Percentiles rank a stretch among this genome's conserved stretches.
phyloP scores from a whole-genome alignment of 2,888 invertebrate species.

The Noctua fimbriata region DNA sequence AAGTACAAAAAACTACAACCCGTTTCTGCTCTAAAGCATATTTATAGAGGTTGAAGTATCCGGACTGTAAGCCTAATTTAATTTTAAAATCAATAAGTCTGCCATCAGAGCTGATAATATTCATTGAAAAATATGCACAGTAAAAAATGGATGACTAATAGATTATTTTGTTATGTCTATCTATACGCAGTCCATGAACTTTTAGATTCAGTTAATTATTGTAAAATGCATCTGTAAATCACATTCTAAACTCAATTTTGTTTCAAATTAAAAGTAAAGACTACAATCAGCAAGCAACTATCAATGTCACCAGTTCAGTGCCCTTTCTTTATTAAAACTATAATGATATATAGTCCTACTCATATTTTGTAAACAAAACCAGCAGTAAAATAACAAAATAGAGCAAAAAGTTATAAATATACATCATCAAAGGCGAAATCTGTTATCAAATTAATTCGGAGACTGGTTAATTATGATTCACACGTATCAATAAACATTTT shows the following conservation, averaged over 20 bases:
- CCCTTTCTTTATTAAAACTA: conserved; percentile 15
- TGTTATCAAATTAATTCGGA: conserved; percentile 54
- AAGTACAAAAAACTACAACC: neutral
- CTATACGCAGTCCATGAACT: conserved; percentile 18
- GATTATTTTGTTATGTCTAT: conserved; percentile 8
- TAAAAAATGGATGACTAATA: conserved; percentile 7
- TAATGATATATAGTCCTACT: conserved; percentile 11
- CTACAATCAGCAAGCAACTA: conserved; percentile 14
- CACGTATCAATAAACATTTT: conserved; percentile 64
- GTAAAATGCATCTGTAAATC: neutral
- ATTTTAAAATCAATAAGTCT: neutral
- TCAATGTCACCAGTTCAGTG: conserved; percentile 59
- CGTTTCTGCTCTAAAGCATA: neutral
- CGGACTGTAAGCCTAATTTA: neutral
- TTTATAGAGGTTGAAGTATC: neutral
- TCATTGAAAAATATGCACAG: neutral
- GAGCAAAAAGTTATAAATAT: conserved; percentile 34
- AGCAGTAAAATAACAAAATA: conserved; percentile 36
- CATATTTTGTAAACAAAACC: conserved; percentile 52
- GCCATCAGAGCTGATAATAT: neutral
- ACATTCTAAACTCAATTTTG: neutral
- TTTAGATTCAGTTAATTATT: conserved; percentile 5
- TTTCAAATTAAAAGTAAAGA: neutral
- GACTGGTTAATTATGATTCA: conserved; percentile 62
- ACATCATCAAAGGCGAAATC: conserved; percentile 32